Evolutionary conservation across 2,888 invertebrate genomes (phyloP).

Genomic region (Agrochola lota): DNA sequence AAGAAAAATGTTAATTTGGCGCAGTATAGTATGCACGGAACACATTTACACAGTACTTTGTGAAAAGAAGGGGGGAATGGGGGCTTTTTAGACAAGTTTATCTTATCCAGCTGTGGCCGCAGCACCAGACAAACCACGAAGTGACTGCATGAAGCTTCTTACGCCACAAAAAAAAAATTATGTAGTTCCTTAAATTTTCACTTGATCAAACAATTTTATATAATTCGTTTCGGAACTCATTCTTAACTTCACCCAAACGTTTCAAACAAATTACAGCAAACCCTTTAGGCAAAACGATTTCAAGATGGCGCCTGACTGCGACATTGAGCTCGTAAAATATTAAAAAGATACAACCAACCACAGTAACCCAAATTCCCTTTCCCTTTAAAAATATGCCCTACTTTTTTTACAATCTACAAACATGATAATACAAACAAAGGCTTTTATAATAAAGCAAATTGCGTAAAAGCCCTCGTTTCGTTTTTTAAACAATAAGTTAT

Average conservation of each 20-base stretch:
- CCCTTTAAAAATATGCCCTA: conserved; percentile 19
- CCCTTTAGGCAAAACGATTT: conserved; percentile 33
- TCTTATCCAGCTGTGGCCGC: background rate
- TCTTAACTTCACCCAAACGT: conserved; percentile 9
- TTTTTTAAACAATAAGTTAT: conserved; percentile 44
- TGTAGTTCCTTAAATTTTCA: background rate
- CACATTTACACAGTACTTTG: background rate
- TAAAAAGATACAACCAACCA: conserved; percentile 41
- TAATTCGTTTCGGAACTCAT: background rate
- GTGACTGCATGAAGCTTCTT: background rate
- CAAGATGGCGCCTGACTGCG: conserved; percentile 32
- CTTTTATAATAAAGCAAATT: conserved; percentile 40
- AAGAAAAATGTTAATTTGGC: too few species aligned
- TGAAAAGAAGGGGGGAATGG: background rate
- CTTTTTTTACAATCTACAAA: conserved; percentile 42
- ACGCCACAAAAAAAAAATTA: background rate
- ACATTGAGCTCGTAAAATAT: conserved; percentile 48
- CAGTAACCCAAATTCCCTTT: conserved; percentile 23
- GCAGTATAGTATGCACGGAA: too few species aligned
- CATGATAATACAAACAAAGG: conserved; percentile 34
- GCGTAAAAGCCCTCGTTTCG: conserved; percentile 23
- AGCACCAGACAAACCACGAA: background rate
- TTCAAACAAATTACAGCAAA: conserved; percentile 27
- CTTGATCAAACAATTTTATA: background rate
- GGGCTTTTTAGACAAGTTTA: background rate